phyloP scores from a whole-genome alignment of 2,113 vertebrate genomes.

The Ceyx cyanopectus region DNA sequence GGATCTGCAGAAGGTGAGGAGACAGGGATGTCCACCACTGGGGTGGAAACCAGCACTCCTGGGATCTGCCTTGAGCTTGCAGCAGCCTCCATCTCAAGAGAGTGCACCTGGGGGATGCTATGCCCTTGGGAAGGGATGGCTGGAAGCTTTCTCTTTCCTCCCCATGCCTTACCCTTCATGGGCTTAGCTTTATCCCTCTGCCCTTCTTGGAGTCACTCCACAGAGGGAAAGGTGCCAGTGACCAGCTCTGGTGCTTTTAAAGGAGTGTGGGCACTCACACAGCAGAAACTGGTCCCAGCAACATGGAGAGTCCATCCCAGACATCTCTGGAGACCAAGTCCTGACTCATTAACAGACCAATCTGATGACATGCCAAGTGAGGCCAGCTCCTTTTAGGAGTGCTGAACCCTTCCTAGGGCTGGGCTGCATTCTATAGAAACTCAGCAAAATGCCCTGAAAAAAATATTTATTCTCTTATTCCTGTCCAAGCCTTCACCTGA shows the following conservation, averaged over 20 bases:
- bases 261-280: neutral
- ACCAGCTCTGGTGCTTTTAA: neutral
- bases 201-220: neutral
- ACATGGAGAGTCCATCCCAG: neutral
- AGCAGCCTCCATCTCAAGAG: neutral
- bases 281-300: neutral
- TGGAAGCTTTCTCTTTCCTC: neutral
- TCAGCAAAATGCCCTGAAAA: neutral
- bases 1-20: neutral
- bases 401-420: neutral
- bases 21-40: fast-evolving
- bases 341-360: neutral
- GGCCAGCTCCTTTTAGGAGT: neutral
- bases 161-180: neutral
- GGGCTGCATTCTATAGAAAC: neutral
- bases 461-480: neutral
- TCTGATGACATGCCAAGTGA: neutral
- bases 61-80: neutral
- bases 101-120: neutral
- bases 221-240: neutral
- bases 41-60: neutral
- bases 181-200: neutral
- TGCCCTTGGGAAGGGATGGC: neutral
- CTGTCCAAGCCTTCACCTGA: neutral
- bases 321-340: neutral